Evolutionary conservation across 1,140 invertebrate species (phyloP).

Genomic region (Pogonomyrmex barbatus): DNA sequence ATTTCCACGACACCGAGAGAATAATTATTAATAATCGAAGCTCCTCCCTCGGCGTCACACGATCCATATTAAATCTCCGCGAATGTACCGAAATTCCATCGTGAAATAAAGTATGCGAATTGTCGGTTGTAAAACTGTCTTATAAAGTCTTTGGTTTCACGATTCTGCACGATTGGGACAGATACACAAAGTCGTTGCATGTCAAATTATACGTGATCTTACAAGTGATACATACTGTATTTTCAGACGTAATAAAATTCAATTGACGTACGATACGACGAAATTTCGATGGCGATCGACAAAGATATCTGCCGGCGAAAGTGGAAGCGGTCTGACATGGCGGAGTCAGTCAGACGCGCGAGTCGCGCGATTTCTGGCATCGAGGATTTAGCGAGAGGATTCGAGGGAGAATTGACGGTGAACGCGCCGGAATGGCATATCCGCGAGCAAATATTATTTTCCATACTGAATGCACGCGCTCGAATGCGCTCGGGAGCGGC

Average conservation of each 20-base stretch:
- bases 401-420: conserved; percentile 52
- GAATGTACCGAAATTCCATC: neutral
- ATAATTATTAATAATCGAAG: neutral
- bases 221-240: neutral
- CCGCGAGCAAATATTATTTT: conserved; percentile 75
- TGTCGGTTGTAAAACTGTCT: neutral
- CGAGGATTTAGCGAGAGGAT: conserved; percentile 25
- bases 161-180: neutral
- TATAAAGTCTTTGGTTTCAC: neutral
- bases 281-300: neutral
- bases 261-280: neutral
- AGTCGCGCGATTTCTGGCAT: conserved; percentile 36
- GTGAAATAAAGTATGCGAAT: neutral
- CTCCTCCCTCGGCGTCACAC: neutral
- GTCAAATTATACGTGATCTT: neutral
- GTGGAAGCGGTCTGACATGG: neutral
- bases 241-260: neutral
- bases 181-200: neutral
- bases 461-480: conserved; percentile 70
- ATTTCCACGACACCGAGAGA: neutral
- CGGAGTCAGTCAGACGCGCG: conserved; percentile 41
- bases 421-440: conserved; percentile 56
- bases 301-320: neutral
- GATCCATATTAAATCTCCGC: neutral
- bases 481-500: conserved; percentile 66